phyloP scores from a whole-genome alignment of 2,113 vertebrate species.

The Gavialis gangeticus region DNA sequence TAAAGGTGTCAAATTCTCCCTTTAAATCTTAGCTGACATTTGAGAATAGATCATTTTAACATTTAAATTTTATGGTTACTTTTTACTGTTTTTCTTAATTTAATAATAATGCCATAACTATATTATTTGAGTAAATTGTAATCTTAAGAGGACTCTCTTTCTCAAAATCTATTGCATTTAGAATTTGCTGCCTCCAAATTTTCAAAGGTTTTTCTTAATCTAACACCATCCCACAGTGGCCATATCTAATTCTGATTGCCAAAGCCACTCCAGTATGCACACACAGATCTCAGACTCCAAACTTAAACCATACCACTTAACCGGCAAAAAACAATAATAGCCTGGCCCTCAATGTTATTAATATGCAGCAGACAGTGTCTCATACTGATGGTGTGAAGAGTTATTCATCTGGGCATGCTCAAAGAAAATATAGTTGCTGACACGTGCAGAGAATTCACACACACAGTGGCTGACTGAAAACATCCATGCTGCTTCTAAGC shows the following conservation, averaged over 20 bases:
- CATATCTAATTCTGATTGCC: conserved; percentile 50
- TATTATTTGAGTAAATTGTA: conserved; percentile 70
- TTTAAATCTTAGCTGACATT: conserved; percentile 63
- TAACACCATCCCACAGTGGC: background rate
- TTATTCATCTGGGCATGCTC: conserved; percentile 63
- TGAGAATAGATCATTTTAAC: conserved; percentile 73
- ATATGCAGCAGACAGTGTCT: conserved; percentile 57
- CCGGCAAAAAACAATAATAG: conserved; percentile 59
- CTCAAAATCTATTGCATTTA: conserved; percentile 61
- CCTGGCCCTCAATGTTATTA: conserved; percentile 27
- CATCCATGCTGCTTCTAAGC: background rate
- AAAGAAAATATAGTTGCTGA: background rate
- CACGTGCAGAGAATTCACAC: conserved; percentile 32
- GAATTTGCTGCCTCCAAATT: conserved; percentile 14
- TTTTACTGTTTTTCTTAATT: conserved; percentile 59
- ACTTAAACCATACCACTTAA: conserved; percentile 23
- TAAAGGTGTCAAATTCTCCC: conserved; percentile 65
- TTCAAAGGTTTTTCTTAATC: conserved; percentile 38
- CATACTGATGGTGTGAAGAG: conserved; percentile 29
- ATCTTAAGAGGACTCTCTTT: conserved; percentile 50
- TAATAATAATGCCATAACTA: conserved; percentile 65
- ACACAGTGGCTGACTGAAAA: conserved; percentile 40
- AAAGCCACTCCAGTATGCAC: conserved; percentile 6
- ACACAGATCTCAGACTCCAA: conserved; percentile 1
- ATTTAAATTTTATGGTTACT: conserved; percentile 72